Evolutionary conservation across 2,113 vertebrate species (phyloP).

Genomic region (Podilymbus podiceps): DNA sequence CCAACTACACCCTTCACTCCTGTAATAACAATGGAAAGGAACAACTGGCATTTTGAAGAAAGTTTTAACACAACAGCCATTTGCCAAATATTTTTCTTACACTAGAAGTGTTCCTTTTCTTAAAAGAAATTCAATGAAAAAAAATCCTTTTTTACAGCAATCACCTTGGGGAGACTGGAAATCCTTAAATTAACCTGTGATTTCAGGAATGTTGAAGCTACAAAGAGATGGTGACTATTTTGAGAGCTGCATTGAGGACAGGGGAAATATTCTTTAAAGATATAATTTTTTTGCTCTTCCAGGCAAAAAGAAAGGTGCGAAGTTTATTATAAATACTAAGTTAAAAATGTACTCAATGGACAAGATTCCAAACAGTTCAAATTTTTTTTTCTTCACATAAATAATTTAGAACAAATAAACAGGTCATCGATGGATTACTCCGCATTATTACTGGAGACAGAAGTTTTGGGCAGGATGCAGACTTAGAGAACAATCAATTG

Average conservation of each 20-base stretch:
- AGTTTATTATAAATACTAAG: background rate
- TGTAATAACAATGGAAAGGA: background rate
- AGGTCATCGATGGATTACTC: background rate
- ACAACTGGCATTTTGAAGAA: background rate
- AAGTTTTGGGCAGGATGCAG: background rate
- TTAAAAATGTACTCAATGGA: background rate
- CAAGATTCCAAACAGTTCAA: background rate
- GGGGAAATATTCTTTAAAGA: background rate
- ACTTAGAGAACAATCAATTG: background rate
- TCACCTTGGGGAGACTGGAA: background rate
- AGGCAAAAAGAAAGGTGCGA: background rate
- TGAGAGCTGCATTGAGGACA: background rate
- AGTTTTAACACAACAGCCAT: background rate
- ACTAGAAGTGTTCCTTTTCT: background rate
- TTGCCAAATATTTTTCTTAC: background rate
- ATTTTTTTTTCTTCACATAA: background rate
- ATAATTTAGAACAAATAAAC: background rate
- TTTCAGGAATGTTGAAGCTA: background rate
- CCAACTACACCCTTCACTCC: background rate
- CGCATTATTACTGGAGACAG: background rate
- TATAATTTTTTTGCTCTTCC: background rate
- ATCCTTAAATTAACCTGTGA: background rate
- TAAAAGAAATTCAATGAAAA: background rate
- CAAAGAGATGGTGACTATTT: background rate
- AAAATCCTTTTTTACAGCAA: background rate